These are phyloP conservation scores for Scaptomyza graminum DNA, from an alignment of 1,140 invertebrate genomes.

Conservation along the genomic window DNA sequence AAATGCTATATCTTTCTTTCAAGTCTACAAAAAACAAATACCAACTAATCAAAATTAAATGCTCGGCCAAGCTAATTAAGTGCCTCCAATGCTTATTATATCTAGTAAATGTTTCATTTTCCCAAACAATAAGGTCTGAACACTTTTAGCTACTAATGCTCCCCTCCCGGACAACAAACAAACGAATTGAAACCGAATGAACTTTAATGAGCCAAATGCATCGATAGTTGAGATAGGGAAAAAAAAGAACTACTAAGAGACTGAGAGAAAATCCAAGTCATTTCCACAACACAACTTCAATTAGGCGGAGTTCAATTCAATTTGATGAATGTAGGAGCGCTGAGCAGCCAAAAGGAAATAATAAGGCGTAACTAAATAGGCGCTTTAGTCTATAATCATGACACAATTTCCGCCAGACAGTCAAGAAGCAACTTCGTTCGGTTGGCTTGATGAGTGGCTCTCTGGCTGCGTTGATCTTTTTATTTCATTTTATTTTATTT, in stretches of 20 bases:
- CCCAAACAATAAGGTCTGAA: neutral
- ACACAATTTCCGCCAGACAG: conserved; percentile 73
- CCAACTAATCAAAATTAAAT: conserved; percentile 11
- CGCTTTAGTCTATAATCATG: conserved; percentile 82
- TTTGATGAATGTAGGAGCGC: conserved; percentile 26
- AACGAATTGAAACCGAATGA: conserved; percentile 55
- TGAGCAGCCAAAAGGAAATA: conserved; percentile 65
- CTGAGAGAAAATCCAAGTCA: conserved; percentile 64
- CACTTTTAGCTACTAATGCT: conserved; percentile 14
- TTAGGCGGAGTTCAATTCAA: conserved; percentile 66
- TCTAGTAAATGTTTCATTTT: conserved; percentile 15
- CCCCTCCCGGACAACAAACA: conserved; percentile 22
- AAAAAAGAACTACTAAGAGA: neutral
- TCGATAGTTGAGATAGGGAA: no score
- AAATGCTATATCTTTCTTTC: no score
- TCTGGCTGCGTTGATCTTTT: neutral
- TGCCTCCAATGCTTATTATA: neutral
- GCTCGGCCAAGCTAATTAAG: conserved; percentile 26
- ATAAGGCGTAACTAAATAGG: conserved; percentile 82
- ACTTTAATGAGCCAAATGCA: conserved; percentile 41
- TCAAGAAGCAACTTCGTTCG: conserved; percentile 8
- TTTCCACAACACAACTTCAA: conserved; percentile 69
- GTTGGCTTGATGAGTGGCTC: conserved; percentile 27
- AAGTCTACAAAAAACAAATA: no score
- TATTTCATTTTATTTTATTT: conserved; percentile 5